Evolutionary conservation across 2,888 invertebrate genomes (phyloP), one percentile per base, ranked within the genome.

Genomic region (Caenorhabditis becei): DNA sequence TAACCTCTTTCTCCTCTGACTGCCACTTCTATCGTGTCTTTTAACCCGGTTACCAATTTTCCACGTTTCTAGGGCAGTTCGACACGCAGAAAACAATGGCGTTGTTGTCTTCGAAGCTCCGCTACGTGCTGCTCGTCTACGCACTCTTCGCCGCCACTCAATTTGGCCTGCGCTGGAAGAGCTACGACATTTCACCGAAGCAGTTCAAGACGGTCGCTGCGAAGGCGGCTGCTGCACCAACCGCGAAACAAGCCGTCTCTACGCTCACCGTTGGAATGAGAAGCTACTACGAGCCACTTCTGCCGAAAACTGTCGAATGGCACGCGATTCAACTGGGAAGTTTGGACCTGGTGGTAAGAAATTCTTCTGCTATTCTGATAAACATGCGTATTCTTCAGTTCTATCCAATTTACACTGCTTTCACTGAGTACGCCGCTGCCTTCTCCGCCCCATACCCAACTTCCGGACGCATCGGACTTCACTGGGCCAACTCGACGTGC

Each of bases 401-500:
- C 44, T 69, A 54, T 28, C 82, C 77, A 74, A 49, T 88, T 1
- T 85, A 88, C 78, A 83, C 83, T 44, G 80, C 86, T 1, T 49
- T 90, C 28, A 89, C 89, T 61, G 89, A 89, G 66, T 91, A 88
- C 79, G 80, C 89, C 18, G 87, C 87, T 18, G 75, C 87, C 18
- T 80, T 90, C 61, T 75, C 84, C 51, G 80, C 89, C 2, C 86
- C 89, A 18, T 83, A 83, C 54, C 77, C 81, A 7, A 84, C 87
- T 18, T 65, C 84, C 16, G 90, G 90, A 18, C 83, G 90, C n/a
- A 61, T 82, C 4, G 89, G 91, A 18, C 58, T 91, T 53, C 91
- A 91, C 70, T 91, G 90, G 90, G 79, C 83, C 62, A 91, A 91
- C 79, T 77, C 82, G 26, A 88, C 91, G 5, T 91, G 91, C 83